phyloP scores from a whole-genome alignment of 2,888 invertebrate genomes.

The Harmothoe impar region DNA sequence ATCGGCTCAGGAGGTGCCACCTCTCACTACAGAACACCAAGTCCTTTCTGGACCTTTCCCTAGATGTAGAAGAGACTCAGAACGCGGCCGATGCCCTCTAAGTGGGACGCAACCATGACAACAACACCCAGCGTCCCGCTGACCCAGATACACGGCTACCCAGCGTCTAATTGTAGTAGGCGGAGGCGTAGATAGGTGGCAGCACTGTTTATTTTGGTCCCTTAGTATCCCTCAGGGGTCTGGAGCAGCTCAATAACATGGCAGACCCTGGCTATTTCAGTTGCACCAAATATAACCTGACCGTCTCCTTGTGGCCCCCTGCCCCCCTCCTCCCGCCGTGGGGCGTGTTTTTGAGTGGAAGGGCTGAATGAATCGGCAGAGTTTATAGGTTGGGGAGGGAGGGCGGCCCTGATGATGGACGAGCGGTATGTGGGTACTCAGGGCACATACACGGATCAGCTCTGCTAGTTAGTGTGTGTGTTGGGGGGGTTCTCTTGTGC shows the following conservation, averaged over 20 bases:
- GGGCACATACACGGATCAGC: too few species aligned
- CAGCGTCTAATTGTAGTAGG: conserved; percentile 56
- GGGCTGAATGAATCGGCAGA: conserved; percentile 38
- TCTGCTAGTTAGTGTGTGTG: too few species aligned
- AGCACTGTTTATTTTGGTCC: conserved; percentile 59
- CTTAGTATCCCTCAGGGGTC: conserved; percentile 41
- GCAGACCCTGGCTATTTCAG: conserved; percentile 27
- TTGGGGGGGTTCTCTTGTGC: too few species aligned
- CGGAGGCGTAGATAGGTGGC: conserved; percentile 51
- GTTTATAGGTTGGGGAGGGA: conserved; percentile 42
- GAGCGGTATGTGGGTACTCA: too few species aligned
- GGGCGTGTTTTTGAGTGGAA: conserved; percentile 4
- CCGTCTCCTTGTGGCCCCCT: too few species aligned
- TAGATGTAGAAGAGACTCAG: not conserved
- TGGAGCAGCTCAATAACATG: conserved; percentile 21
- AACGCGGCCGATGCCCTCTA: not conserved
- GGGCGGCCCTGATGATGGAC: not conserved
- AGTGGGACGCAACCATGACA: conserved; percentile 57
- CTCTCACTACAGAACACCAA: too few species aligned
- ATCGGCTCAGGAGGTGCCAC: too few species aligned
- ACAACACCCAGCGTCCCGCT: conserved; percentile 49
- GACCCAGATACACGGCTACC: conserved; percentile 25
- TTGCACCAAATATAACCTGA: conserved; percentile 30
- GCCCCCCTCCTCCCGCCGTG: not conserved
- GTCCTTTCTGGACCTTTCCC: too few species aligned